Base-by-base conservation (phyloP, 2,113 vertebrate species). In the Xenopus laevis region DNA sequence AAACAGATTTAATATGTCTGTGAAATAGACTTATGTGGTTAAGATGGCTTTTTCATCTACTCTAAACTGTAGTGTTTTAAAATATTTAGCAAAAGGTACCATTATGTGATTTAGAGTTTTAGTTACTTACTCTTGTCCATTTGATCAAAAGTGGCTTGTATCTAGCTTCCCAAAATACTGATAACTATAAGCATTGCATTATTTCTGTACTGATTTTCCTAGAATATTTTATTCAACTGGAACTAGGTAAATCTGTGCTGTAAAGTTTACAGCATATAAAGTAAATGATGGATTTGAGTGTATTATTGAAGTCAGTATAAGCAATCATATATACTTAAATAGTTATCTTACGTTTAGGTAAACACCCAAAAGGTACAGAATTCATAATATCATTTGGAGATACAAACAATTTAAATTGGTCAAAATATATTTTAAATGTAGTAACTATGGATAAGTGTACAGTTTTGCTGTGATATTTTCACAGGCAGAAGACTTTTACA, bases 61-160 rank as follows among this genome's bases (percentile, higher is more conserved):
- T 79, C 83, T 81, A 84, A 27, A 81, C 81, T 84, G 0, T 0
- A 69, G 82, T 78, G 73, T 84, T 87, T 87, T 65, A 79, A 74
- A 82, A 81, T 84, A 74, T 82, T 84, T 85, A 85, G 81, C 81
- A 86, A 86, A 88, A 85, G 18, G 81, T 82, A 86, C 85, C 82
- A 33, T 77, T 77, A 74, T 45, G 80, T 78, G 81, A 82, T 84
- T 84, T 86, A 83, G 79, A 81, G 80, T 85, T 85, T 83, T 78
- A 83, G 68, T 85, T 78, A 82, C 83, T 58, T 16, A 27, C 18
- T 65, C 30, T 21, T 45, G 74, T 72, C 72, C 72, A 72, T 81
- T 10, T 80, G 81, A 82, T 72, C 79, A 79, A 75, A 79, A 79
- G 77, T 82, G 79, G 80, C 67, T 62, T 18, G 47, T 80, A 85